Percentiles rank a stretch among this genome's conserved stretches.
Evolutionary conservation across 2,888 invertebrate species (phyloP).

Genomic region (Philhelius pedissequus): DNA sequence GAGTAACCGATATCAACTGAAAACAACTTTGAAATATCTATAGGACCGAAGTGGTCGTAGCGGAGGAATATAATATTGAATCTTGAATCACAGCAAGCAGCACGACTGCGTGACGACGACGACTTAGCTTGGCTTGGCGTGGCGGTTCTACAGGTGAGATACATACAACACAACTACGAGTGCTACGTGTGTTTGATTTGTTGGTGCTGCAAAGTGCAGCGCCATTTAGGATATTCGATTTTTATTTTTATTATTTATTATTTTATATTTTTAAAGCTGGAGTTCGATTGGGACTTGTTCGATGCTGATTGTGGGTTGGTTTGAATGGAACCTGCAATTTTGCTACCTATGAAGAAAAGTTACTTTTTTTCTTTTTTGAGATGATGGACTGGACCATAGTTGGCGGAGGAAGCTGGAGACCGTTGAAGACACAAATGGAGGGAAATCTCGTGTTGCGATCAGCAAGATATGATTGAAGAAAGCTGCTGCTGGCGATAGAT

Average conservation of each 20-base stretch:
- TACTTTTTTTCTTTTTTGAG: not conserved
- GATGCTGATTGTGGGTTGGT: slow-evolving; percentile 45
- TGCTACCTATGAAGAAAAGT: not conserved
- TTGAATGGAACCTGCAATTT: slow-evolving; percentile 1
- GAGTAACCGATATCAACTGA: slow-evolving; percentile 80
- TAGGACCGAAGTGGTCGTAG: slow-evolving; percentile 73
- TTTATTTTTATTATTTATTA: not conserved
- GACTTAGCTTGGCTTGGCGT: not conserved
- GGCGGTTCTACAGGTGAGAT: slow-evolving; percentile 52
- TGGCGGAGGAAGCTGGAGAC: slow-evolving; percentile 15
- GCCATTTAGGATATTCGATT: slow-evolving; percentile 28
- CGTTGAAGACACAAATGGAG: slow-evolving; percentile 18
- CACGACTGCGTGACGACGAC: slow-evolving; percentile 39
- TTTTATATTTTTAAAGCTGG: not conserved
- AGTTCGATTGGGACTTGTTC: slow-evolving; percentile 63
- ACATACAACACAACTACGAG: slow-evolving; percentile 20
- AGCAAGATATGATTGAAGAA: slow-evolving; percentile 24
- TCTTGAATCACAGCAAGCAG: slow-evolving; percentile 63
- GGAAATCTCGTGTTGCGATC: slow-evolving; percentile 8
- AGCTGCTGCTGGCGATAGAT: slow-evolving; percentile 5
- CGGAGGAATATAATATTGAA: slow-evolving; percentile 66
- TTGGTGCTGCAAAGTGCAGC: slow-evolving; percentile 52
- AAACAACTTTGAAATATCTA: slow-evolving; percentile 79
- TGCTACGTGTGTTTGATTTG: slow-evolving; percentile 35
- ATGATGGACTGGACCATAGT: slow-evolving; percentile 46